Base-by-base conservation (phyloP, 1,140 invertebrate genomes). In the Pissodes strobi region DNA sequence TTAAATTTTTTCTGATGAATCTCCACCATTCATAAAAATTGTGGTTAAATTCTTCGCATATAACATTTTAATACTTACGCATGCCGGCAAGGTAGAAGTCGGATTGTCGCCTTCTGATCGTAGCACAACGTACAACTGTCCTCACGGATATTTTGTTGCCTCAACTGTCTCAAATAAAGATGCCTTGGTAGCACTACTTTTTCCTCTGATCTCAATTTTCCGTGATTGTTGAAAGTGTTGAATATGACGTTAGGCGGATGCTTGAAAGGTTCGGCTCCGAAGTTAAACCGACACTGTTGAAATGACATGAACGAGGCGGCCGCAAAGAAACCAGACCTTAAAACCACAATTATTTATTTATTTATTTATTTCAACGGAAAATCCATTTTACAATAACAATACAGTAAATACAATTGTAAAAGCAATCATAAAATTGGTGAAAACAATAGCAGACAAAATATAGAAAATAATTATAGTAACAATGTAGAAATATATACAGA, bases 231-330 rank as follows among this genome's bases (percentile, higher is more conserved):
- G 76, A 97, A 95, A 56, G 82, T 69, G 83, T 80, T 81, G 87
- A 91, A 64, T 78, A 34, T 8, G 13, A 39, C 48, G 1, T 73
- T 52, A 83, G 79, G 73, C 48, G 93, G 91, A 82, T 84, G 90
- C 66, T 83, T 83, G 79, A 95, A 97, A 2, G 90, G 86, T 68
- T 86, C 83, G 49, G 85, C 82, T 51, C 95, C 95, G 81, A 97
- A 97, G 82, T 97, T 97, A 79, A 97, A 96, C 43, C 88, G 83
- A 82, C 93, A 95, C 74, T 96, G 93, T 75, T 97, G 94, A 80
- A 94, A 96, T 56, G 93, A 93, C 94, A 97, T 96, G 74, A 96
- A 95, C 80, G 92, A 95, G 1, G 93, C 94, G 12, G 93, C 94
- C 41, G 94, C 93, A 81, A 94, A 96, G 80, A 94, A 95, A 55